These are phyloP conservation scores for Cavia aperea DNA, from an alignment of 2,113 vertebrate genomes.

Conservation along the genomic window DNA sequence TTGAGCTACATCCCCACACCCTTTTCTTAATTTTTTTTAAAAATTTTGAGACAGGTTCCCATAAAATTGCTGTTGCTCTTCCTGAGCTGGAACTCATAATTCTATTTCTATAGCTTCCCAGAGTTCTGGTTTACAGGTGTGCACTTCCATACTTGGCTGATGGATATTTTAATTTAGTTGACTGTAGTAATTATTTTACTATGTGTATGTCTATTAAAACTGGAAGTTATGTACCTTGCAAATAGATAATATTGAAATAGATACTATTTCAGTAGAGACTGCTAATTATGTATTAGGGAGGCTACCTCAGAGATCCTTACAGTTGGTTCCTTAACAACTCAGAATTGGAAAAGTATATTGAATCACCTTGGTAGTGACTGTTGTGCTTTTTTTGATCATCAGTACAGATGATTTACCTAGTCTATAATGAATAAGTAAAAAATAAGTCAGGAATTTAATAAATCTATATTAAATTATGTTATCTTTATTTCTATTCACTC, in stretches of 20 bases:
- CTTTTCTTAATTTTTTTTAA: background rate
- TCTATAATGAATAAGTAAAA: background rate
- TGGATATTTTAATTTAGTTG: background rate
- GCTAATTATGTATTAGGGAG: background rate
- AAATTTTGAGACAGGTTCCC: background rate
- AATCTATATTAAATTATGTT: background rate
- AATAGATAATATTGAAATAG: background rate
- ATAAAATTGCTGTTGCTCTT: background rate
- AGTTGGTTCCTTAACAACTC: background rate
- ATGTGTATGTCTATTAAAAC: background rate
- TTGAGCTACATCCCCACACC: background rate
- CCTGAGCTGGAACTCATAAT: background rate
- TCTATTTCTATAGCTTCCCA: background rate
- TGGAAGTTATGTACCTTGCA: background rate
- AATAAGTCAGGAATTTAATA: constrained; percentile 7
- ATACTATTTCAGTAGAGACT: background rate
- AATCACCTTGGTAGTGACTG: background rate
- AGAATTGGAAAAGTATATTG: background rate
- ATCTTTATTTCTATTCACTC: background rate
- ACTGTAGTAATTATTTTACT: background rate
- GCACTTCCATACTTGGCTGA: no score
- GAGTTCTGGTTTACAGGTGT: background rate
- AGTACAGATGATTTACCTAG: background rate
- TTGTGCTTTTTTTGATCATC: background rate
- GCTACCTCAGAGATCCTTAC: background rate